Evolutionary conservation across 1,140 invertebrate species (phyloP), one percentile per base, ranked within the genome.

Genomic region (Plutomurus gul): DNA sequence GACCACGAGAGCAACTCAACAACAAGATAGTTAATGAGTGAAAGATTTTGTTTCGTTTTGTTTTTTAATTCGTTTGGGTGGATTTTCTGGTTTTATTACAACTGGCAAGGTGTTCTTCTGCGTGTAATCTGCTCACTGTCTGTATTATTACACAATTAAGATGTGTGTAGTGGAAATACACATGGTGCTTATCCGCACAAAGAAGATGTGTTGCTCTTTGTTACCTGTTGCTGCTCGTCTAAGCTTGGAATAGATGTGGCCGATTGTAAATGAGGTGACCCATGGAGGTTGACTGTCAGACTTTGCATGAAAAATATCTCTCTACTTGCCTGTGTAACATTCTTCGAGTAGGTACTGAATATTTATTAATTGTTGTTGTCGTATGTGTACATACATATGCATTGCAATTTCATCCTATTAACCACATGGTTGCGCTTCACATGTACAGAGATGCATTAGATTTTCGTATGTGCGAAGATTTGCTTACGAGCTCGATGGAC

Each of bases 251-350:
- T 65, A 65, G 56, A 65, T 65, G 25, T 65, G 56, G 6, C 25
- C 56, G 56, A 65, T 65, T 65, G 56, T 30, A n/a, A 65, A 65
- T 33, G 10, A 33, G 36, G 27, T 65, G 56, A 65, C 56, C 56
- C 56, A 65, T 65, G 56, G 27, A 65, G n/a, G n/a, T 36, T 65
- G 22, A 16, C 33, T 22, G 33, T 25, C 27, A n/a, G 18, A 65
- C 25, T n/a, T n/a, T n/a, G n/a, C n/a, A n/a, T n/a, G n/a, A n/a
- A n/a, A n/a, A n/a, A n/a, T n/a, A n/a, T n/a, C n/a, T n/a, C n/a
- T n/a, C n/a, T n/a, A n/a, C n/a, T n/a, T n/a, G n/a, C n/a, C n/a
- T n/a, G n/a, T n/a, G n/a, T n/a, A n/a, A n/a, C n/a, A n/a, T n/a
- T n/a, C n/a, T n/a, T n/a, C n/a, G n/a, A n/a, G n/a, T n/a, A n/a